These are phyloP conservation scores for Zoanthus sansibaricus DNA, from an alignment of 92 coral and sea anemone species.

Conservation along the genomic window DNA sequence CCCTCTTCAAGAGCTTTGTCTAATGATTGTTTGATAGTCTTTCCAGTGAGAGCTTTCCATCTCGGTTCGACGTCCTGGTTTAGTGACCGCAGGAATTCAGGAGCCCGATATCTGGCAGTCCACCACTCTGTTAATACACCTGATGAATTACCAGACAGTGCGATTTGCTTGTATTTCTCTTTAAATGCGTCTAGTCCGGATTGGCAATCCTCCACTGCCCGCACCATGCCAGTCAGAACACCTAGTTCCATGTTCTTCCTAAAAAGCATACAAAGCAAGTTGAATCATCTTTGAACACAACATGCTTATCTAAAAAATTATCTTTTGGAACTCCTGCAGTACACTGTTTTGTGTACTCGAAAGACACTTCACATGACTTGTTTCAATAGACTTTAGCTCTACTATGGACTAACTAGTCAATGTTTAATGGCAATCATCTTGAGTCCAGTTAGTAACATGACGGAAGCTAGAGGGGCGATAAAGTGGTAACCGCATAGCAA, in stretches of 20 bases:
- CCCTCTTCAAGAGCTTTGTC: slow-evolving; percentile 76
- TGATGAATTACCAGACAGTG: slow-evolving; percentile 56
- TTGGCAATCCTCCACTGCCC: slow-evolving; percentile 82
- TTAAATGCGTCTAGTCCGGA: slow-evolving; percentile 91
- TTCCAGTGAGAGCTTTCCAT: slow-evolving; percentile 70
- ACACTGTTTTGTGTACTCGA: too few species aligned
- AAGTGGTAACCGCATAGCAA: too few species aligned
- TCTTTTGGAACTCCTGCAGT: neutral
- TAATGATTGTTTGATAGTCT: slow-evolving; percentile 61
- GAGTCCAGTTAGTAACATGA: too few species aligned
- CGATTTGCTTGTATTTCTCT: slow-evolving; percentile 51
- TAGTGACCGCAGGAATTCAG: slow-evolving; percentile 56
- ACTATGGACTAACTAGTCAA: neutral
- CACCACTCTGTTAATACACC: slow-evolving; percentile 81
- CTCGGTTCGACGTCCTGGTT: slow-evolving; percentile 57
- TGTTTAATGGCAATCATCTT: too few species aligned
- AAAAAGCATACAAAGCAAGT: neutral
- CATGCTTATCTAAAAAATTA: too few species aligned
- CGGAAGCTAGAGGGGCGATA: too few species aligned
- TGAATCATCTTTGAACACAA: neutral
- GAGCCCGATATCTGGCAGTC: slow-evolving; percentile 44
- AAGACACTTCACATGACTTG: too few species aligned
- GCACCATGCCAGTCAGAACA: slow-evolving; percentile 89
- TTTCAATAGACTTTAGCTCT: neutral
- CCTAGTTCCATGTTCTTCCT: slow-evolving; percentile 89